These are phyloP conservation scores for Centropristis striata DNA, from an alignment of 2,113 vertebrate species.

Conservation along the genomic window DNA sequence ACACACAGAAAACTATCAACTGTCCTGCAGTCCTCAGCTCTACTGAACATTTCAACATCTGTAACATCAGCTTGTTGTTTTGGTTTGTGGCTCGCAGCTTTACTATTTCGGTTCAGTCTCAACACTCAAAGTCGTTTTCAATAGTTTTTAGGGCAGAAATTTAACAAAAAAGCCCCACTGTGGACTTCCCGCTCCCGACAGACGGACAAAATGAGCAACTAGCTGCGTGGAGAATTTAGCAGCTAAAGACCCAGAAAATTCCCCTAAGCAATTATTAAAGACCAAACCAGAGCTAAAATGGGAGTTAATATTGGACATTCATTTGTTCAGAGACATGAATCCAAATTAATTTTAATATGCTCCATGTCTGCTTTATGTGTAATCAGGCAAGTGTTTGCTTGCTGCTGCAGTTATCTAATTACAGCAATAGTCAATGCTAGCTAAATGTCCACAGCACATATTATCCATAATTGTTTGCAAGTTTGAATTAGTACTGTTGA, in stretches of 20 bases:
- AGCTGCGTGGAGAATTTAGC: not conserved
- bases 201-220: not conserved
- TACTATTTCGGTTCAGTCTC: not conserved
- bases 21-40: not conserved
- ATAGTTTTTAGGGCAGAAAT: not conserved
- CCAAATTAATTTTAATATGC: not conserved
- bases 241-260: not conserved
- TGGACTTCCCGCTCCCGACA: not conserved
- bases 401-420: not conserved
- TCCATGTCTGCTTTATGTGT: not conserved
- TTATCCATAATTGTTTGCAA: not conserved
- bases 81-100: not conserved
- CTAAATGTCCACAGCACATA: not conserved
- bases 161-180: not conserved
- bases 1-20: not conserved
- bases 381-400: slow-evolving; percentile 1
- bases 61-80: not conserved
- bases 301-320: not conserved
- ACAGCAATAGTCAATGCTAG: not conserved
- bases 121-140: not conserved
- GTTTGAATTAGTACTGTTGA: not conserved
- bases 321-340: not conserved
- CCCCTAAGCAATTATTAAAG: not conserved
- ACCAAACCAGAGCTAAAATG: not conserved
- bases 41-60: not conserved